A percentile compares a stretch with the other conserved stretches of the same genome.
Conservation (phyloP, 1,140 invertebrate species). For the Bombus ignitus region DNA sequence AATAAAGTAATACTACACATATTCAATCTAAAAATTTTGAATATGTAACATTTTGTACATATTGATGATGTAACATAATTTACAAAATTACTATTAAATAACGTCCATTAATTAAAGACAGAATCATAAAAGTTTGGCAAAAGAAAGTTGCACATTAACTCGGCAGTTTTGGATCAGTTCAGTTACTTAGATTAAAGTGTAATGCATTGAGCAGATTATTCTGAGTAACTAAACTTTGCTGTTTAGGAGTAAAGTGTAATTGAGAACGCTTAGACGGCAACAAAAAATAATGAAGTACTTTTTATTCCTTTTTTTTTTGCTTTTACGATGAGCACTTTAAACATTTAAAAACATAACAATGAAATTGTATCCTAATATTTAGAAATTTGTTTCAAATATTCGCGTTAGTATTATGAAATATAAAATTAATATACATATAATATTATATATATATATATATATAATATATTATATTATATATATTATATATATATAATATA, state of each 20-base stretch:
- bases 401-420: conserved; percentile 28
- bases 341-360: conserved; percentile 63
- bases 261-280: conserved; percentile 68
- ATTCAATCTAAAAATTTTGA: conserved; percentile 12
- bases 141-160: conserved; percentile 69
- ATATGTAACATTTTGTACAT: conserved; percentile 9
- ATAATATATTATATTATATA: too few species aligned
- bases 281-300: conserved; percentile 17
- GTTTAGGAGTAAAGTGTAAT: conserved; percentile 68
- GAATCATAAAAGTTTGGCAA: conserved; percentile 55
- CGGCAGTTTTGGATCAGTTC: conserved; percentile 74
- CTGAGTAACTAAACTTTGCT: conserved; percentile 75
- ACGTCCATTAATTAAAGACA: conserved; percentile 30
- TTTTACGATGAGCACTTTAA: conserved; percentile 39
- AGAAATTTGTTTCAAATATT: conserved; percentile 40
- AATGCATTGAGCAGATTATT: conserved; percentile 60
- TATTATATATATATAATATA: too few species aligned
- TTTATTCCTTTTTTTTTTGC: conserved; percentile 15
- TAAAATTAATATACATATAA: not conserved
- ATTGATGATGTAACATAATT: conserved; percentile 5
- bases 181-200: conserved; percentile 71
- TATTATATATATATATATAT: too few species aligned
- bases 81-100: conserved; percentile 18
- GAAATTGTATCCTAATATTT: conserved; percentile 10
- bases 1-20: not conserved